Evolutionary conservation across 2,797 vertebrate genomes (phyloP), one percentile per base, ranked within the genome.

Genomic region (Sebastes wilsoni): DNA sequence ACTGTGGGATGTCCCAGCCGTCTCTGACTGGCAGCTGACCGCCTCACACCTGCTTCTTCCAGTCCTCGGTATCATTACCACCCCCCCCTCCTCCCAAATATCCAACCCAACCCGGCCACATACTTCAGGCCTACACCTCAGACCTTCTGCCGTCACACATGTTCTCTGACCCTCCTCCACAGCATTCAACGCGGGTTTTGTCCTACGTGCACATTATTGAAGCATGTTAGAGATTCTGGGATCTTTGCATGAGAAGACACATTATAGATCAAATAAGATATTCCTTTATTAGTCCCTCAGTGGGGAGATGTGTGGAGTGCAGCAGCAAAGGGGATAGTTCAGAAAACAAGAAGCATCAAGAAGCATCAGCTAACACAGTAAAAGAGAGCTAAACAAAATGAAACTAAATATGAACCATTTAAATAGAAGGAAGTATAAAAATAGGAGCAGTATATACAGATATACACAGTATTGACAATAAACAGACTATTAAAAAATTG

Each of bases 41-140:
- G 54, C 52, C 34, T 90, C 55, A 90, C 92, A 94, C 89, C 87
- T 92, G 89, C 83, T 89, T 23, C 61, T 61, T 83, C 77, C 25
- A 80, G 32, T 85, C 77, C 66, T 60, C 30, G 27, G 16, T 79
- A 61, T 75, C 72, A 65, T 81, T 55, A 60, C 38, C 65, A 6
- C 52, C 38, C 59, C 46, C 30, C 77, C 10, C 14, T 38, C 20
- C 30, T 56, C 52, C 10, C 28, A 60, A 23, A 61, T 66, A 68
- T 70, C n/a, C 27, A 67, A 6, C 54, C 23, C 54, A 84, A 22
- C 49, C 27, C 59, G 30, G 16, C 42, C 46, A 55, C 25, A 27
- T 54, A 7, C 22, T 32, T 49, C 14, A 30, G 13, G 28, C 28
- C 1, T 52, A 12, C 34, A 27, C 59, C 5, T 58, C 6, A 25